Evolutionary conservation across 2,888 invertebrate species (phyloP), one percentile per base, ranked within the genome.

Genomic region (Ctenicera cuprea): DNA sequence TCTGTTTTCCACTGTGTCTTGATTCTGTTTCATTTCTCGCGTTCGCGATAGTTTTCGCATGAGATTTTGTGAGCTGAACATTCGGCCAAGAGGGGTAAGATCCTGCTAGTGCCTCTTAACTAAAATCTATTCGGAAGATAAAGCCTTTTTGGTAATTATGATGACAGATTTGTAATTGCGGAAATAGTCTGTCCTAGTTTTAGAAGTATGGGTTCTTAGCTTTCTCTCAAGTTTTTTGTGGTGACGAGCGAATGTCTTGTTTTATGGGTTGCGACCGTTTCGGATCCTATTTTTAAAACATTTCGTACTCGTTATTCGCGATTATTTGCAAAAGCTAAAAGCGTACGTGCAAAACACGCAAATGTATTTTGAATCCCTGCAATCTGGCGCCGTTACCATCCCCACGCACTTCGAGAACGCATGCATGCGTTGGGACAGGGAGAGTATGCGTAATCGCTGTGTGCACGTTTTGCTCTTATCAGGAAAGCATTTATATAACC

Each of bases 1-100:
- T 87, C 85, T 85, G 86, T 86, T 87, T 87, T 86, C 84, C 85
- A 85, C 84, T 84, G 84, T 84, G 84, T 84, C 83, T 84, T 84
- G 84, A 81, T 83, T 83, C 81, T 83, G 80, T 83, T 83, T 85
- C 83, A 80, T 82, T 83, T 80, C 78, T 79, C 82, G 83, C 80
- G 83, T 82, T 81, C 80, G 81, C 78, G 77, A 81, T 82, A 79
- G 82, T 83, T 83, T 83, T 85, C 83, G 83, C 82, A 86, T 86
- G 84, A 85, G 79, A 81, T 82, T 79, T 83, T 83, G 84, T 85
- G 84, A 81, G 75, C 80, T 81, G 81, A 48, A 54, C 54, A 61
- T 65, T 72, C 50, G 59, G 43, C 62, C 65, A 45, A 66, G 83
- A 83, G 85, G 85, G 86, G 86, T 86, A 86, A 86, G 86, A 75